phyloP scores from a whole-genome alignment of 2,797 vertebrate species.

The Phyllotis vaccarum region DNA sequence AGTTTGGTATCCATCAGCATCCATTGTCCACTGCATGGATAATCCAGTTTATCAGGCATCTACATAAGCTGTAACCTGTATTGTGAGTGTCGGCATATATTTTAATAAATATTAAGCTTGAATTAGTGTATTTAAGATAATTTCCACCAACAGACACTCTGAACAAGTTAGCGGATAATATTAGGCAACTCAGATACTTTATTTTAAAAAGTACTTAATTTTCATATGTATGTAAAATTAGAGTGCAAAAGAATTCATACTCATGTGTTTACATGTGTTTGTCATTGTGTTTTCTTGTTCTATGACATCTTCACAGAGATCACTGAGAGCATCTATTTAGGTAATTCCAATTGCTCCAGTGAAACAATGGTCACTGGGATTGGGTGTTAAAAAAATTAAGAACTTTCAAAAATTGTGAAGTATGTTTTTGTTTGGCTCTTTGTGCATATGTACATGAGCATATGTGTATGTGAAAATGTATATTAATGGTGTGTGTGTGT shows the following conservation, averaged over 20 bases:
- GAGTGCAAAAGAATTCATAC: neutral
- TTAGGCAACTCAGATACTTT: neutral
- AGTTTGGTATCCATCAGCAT: no score
- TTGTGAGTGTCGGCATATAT: no score
- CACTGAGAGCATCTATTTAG: neutral
- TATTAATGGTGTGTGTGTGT: neutral
- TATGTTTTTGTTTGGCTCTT: neutral
- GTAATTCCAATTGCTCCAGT: neutral
- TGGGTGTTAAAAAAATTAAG: neutral
- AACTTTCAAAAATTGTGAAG: neutral
- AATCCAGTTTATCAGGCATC: no score
- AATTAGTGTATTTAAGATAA: no score
- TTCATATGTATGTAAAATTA: constrained; percentile 1
- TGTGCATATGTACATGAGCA: no score
- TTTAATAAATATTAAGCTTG: no score
- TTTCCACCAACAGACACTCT: no score
- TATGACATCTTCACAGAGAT: neutral
- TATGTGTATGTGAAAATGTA: neutral
- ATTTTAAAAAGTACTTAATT: neutral
- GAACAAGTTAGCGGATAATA: neutral
- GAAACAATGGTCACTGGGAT: neutral
- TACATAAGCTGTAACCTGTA: no score
- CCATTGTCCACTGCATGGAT: no score
- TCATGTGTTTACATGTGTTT: neutral
- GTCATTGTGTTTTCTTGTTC: neutral